phyloP scores from a whole-genome alignment of 2,888 invertebrate genomes.

The Eupithecia inturbata region DNA sequence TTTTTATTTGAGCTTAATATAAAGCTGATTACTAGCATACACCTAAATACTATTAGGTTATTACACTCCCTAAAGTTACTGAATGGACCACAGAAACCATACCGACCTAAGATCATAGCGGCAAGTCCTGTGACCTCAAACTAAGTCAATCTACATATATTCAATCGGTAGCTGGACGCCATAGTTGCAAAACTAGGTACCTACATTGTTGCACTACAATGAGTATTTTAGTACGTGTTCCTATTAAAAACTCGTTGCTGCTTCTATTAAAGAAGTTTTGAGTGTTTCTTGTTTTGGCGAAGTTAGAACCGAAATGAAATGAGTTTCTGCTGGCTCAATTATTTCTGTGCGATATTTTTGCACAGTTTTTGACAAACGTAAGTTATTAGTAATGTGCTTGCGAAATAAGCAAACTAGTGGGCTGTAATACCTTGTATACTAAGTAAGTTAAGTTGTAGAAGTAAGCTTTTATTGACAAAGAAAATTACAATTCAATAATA shows the following conservation, averaged over 20 bases:
- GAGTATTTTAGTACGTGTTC: conserved; percentile 19
- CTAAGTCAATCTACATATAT: conserved; percentile 26
- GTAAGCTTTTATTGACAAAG: too few relatives aligned
- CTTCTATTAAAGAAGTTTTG: conserved; percentile 13
- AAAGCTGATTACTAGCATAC: not conserved
- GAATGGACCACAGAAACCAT: not conserved
- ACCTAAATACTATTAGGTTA: too few relatives aligned
- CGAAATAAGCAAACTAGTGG: not conserved
- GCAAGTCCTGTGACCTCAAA: conserved; percentile 20
- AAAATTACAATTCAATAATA: too few relatives aligned
- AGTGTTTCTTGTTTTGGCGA: conserved; percentile 5
- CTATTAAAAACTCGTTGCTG: conserved; percentile 27
- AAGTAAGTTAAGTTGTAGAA: too few relatives aligned
- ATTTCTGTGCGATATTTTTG: not conserved
- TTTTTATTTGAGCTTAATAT: not conserved
- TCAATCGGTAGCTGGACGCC: conserved; percentile 17
- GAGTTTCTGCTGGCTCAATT: conserved; percentile 3
- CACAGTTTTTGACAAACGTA: not conserved
- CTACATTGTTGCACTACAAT: conserved; percentile 23
- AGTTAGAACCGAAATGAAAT: not conserved
- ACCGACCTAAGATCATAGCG: not conserved
- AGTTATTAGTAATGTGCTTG: conserved; percentile 1
- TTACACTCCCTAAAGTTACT: not conserved
- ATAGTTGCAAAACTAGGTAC: conserved; percentile 19
- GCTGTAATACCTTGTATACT: not conserved